These are phyloP conservation scores for Chloroceryle amazona DNA, from an alignment of 2,797 vertebrate species.

Conservation along the genomic window DNA sequence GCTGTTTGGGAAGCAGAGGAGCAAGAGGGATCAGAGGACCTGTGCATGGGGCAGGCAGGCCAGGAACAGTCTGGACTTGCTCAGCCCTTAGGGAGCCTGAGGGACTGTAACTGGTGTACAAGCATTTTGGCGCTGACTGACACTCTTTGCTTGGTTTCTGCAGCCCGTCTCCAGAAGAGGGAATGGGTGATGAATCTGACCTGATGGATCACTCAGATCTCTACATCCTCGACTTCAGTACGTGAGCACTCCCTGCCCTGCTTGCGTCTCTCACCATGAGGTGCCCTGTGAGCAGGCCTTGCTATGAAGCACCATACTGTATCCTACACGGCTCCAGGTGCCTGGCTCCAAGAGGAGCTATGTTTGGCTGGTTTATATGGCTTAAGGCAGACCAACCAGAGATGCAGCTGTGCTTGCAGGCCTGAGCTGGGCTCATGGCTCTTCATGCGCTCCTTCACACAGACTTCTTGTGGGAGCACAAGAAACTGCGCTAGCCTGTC, in stretches of 20 bases:
- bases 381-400: neutral
- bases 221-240: slow-evolving; percentile 98
- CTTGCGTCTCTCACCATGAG: neutral
- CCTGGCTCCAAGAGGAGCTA: neutral
- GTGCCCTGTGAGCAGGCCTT: neutral
- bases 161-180: slow-evolving; percentile 98
- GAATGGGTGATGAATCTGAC: slow-evolving; percentile 98
- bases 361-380: neutral
- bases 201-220: slow-evolving; percentile 99
- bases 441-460: neutral
- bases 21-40: neutral
- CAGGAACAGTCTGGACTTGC: neutral
- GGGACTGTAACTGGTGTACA: rapidly evolving
- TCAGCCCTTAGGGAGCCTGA: neutral
- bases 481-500: neutral
- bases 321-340: rapidly evolving
- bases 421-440: neutral
- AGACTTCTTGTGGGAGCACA: neutral
- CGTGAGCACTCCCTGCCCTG: slow-evolving; percentile 75
- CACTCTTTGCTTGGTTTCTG: neutral
- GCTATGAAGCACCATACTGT: neutral
- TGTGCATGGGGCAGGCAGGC: neutral
- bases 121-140: neutral
- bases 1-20: neutral
- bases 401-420: neutral